Base-by-base conservation (phyloP, 2,888 invertebrate genomes). In the Mesorhabditis belari region DNA sequence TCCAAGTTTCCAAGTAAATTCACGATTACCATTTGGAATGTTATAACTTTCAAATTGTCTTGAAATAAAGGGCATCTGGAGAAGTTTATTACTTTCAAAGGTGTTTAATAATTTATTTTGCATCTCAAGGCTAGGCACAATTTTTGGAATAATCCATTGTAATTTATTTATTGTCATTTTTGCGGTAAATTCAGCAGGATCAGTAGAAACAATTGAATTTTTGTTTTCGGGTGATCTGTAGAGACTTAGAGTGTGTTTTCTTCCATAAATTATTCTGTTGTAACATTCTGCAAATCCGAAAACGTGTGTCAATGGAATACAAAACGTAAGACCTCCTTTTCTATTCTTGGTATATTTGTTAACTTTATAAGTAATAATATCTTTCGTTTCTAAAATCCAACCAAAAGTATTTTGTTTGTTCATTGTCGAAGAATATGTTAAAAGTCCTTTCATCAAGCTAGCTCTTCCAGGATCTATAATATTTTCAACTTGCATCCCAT, bases 281-380 rank as follows among this genome's bases (percentile, higher is more conserved):
- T 70, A 73, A 55, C 71, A 70, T 73, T 72, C 70, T 58, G 66
- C 70, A 71, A 69, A 69, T 5, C 69, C 69, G 64, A 70, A 70
- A 60, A 71, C 71, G 51, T 67, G 67, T 71, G 57, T 69, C 55
- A 67, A 53, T 61, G 70, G 67, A 64, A 70, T 66, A 58, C 67
- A 72, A 55, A 70, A 70, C 3, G 70, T 69, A 24, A 70, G 55
- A 19, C 24, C 58, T 29, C 70, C 70, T 65, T 65, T 66, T 69
- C 70, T 69, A 62, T 69, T 61, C 60, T 64, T 65, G 3, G 68
- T 70, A 29, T 70, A 70, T 50, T 70, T 70, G 44, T 69, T 64
- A 49, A 70, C 69, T 61, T 72, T 71, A 28, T 69, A 70, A 24
- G 54, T 61, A 44, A 66, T 25, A 28, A 61, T 72, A 49, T 61